phyloP scores from a whole-genome alignment of 2,888 invertebrate species.

The Neocrepidodera transversa region DNA sequence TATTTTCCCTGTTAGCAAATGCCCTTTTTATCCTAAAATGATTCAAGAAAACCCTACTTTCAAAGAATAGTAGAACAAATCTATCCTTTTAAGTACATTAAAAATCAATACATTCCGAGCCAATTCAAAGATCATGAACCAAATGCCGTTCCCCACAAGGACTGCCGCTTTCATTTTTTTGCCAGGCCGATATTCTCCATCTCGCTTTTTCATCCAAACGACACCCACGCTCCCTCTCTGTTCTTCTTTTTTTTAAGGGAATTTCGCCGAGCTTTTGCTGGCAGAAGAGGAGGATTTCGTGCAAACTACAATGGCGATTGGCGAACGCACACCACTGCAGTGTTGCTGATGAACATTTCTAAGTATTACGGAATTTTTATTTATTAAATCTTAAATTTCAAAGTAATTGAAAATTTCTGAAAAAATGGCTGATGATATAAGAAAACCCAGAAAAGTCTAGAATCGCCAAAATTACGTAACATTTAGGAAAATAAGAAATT shows the following conservation, averaged over 20 bases:
- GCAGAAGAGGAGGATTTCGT: slow-evolving; percentile 10
- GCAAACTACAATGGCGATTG: slow-evolving; percentile 29
- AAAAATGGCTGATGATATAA: background rate
- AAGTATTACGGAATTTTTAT: background rate
- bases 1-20: too few species aligned
- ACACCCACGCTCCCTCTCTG: slow-evolving; percentile 22
- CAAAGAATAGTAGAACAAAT: too few species aligned
- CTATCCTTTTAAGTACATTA: too few species aligned
- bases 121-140: slow-evolving; percentile 7
- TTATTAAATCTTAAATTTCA: too few species aligned
- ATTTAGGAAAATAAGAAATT: too few species aligned
- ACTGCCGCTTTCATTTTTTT: slow-evolving; percentile 48
- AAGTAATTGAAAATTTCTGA: background rate
- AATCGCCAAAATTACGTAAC: too few species aligned
- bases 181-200: slow-evolving; percentile 37
- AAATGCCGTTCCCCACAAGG: slow-evolving; percentile 26
- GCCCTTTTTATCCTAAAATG: too few species aligned
- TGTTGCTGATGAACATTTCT: background rate
- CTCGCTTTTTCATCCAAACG: slow-evolving; percentile 23
- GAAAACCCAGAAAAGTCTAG: too few species aligned
- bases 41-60: too few species aligned
- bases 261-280: slow-evolving; percentile 8
- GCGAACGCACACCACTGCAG: slow-evolving; percentile 24
- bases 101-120: slow-evolving; percentile 11
- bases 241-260: slow-evolving; percentile 27